Base-by-base conservation (phyloP, 1,140 invertebrate genomes). In the Sycophila sp. region DNA sequence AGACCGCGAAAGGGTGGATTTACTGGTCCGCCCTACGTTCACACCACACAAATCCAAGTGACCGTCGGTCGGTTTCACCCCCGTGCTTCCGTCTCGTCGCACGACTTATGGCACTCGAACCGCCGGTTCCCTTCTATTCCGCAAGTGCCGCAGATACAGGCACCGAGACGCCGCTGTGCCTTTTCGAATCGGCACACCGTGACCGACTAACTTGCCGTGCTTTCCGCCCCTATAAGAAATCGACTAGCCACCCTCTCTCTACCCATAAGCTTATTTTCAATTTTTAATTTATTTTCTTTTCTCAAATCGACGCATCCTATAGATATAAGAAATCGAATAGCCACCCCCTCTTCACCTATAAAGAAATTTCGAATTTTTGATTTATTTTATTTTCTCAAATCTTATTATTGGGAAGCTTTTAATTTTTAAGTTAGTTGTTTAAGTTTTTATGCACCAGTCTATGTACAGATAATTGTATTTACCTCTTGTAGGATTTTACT, bases 31-130 rank as follows among this genome's bases (percentile, higher is more conserved):
- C 74, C 75, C 80, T 72, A 77, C 80, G 80, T 85, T 85, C 80
- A 82, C 84, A 85, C 82, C 80, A 84, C 84, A 85, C 83, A 85
- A 85, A 85, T 85, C 75, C 82, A 85, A 83, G 82, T 85, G 83
- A 84, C 83, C 82, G 80, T 79, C 76, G 75, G 76, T 77, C 76
- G 75, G 76, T 77, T 74, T 77, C 73, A 65, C 69, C 75, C 59
- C 75, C 73, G 38, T 77, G 73, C 74, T 75, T 75, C 70, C 74
- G 75, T 80, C 73, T 76, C 74, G 69, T 58, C 75, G 67, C 73
- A 75, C 77, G 77, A 82, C 81, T 82, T 80, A 79, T 77, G 77
- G 74, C 75, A 75, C 77, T 76, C 69, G 72, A 82, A 79, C 75
- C 72, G 76, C 69, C 17, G 55, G 68, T 72, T 66, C 65, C 63